phyloP scores from a whole-genome alignment of 2,888 invertebrate species.

The Drosophila stalkeri region DNA sequence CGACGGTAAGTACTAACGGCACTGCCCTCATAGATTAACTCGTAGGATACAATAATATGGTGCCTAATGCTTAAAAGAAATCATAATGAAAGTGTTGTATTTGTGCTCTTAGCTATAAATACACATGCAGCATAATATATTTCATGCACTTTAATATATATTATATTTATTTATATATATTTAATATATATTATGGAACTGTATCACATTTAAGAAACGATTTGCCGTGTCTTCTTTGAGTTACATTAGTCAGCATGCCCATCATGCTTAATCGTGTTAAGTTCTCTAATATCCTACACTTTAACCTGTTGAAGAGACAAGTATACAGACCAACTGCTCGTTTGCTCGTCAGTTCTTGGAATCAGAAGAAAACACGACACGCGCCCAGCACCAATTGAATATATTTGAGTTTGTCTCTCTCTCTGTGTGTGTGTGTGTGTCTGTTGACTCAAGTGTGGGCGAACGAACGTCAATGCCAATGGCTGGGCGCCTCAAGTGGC shows the following conservation, averaged over 20 bases:
- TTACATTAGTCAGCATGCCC: not conserved
- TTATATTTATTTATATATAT: no score
- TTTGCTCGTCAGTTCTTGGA: not conserved
- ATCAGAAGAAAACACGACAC: conserved; percentile 21
- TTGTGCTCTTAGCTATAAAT: not conserved
- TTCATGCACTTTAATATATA: not conserved
- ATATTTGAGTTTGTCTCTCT: not conserved
- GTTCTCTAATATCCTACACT: not conserved
- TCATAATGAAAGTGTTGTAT: no score
- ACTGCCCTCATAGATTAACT: not conserved
- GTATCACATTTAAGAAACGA: not conserved
- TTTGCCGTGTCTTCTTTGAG: not conserved
- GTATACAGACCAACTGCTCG: not conserved
- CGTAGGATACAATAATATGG: not conserved
- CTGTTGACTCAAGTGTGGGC: conserved; percentile 37
- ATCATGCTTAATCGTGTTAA: not conserved
- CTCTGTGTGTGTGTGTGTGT: conserved; percentile 17
- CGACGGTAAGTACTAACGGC: no score
- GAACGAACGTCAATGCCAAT: conserved; percentile 53
- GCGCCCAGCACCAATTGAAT: conserved; percentile 11
- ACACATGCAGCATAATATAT: not conserved
- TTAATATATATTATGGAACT: no score
- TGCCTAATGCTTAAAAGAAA: not conserved
- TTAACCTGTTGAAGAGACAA: not conserved
- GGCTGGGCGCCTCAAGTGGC: conserved; percentile 69